These are phyloP conservation scores for Emydocephalus ijimae DNA, from an alignment of 2,113 vertebrate genomes.

Conservation along the genomic window DNA sequence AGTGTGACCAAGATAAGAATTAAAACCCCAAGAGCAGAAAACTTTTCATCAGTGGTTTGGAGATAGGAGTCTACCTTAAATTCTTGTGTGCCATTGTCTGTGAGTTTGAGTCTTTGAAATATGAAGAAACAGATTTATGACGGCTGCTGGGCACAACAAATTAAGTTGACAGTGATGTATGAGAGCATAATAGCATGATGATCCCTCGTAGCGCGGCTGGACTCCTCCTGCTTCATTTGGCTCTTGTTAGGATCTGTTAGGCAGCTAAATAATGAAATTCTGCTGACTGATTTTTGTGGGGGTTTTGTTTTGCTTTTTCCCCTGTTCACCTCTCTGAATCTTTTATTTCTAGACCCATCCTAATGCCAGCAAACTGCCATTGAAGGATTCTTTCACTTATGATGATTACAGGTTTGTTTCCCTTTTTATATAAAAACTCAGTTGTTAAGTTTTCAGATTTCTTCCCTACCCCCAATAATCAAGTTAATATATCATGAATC, in stretches of 20 bases:
- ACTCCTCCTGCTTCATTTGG: constrained; percentile 81
- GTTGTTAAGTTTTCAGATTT: not conserved
- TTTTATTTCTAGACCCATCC: constrained; percentile 87
- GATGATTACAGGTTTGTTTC: constrained; percentile 97
- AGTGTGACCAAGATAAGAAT: not conserved
- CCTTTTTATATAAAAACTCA: constrained; percentile 7
- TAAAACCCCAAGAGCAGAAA: not conserved
- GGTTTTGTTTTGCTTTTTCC: constrained; percentile 58
- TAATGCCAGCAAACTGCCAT: constrained; percentile 91
- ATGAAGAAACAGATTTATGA: constrained; percentile 95
- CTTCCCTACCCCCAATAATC: constrained; percentile 6
- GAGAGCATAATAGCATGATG: constrained; percentile 81
- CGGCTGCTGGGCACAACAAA: constrained; percentile 93
- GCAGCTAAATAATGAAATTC: constrained; percentile 87
- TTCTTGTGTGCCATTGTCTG: constrained; percentile 62
- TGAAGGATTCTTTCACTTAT: constrained; percentile 97
- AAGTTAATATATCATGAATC: constrained; percentile 18
- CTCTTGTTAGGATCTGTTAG: constrained; percentile 91
- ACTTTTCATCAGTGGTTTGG: not conserved
- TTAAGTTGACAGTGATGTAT: constrained; percentile 98
- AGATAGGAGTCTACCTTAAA: constrained; percentile 66
- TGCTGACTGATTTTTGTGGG: constrained; percentile 78
- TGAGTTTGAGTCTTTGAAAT: constrained; percentile 78
- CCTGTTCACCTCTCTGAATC: constrained; percentile 62
- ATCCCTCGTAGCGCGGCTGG: constrained; percentile 77